These are phyloP conservation scores for Arrhopalites spinosus DNA, from an alignment of 2,888 invertebrate genomes.

Conservation along the genomic window DNA sequence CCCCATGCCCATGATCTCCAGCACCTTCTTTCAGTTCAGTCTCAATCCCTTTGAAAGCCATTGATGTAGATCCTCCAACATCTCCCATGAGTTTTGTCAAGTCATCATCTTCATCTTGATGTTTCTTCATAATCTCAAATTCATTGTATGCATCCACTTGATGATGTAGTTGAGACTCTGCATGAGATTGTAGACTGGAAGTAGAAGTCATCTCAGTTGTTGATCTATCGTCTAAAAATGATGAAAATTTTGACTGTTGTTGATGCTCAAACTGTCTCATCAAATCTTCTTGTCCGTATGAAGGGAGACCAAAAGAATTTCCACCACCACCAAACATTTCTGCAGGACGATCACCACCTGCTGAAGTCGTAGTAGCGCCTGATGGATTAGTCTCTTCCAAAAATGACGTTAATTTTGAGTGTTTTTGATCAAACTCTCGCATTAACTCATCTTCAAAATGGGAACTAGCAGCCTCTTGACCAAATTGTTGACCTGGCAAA, in stretches of 20 bases:
- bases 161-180: not conserved
- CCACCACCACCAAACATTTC: too few relatives aligned
- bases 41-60: not conserved
- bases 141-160: conserved; percentile 9
- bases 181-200: not conserved
- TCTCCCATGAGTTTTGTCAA: conserved; percentile 15
- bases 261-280: conserved; percentile 43
- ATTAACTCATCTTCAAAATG: conserved; percentile 44
- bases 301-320: not conserved
- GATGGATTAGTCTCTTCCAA: conserved; percentile 35
- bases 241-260: conserved; percentile 46
- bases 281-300: conserved; percentile 35
- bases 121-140: conserved; percentile 12
- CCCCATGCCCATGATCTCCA: conserved; percentile 31
- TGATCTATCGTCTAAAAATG: conserved; percentile 41
- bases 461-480: conserved; percentile 10
- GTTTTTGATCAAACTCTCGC: conserved; percentile 46
- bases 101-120: not conserved
- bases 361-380: not conserved
- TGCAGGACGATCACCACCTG: too few relatives aligned
- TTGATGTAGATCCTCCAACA: conserved; percentile 3
- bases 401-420: conserved; percentile 46
- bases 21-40: not conserved
- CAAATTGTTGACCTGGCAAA: not conserved
- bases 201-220: conserved; percentile 22